A percentile compares a stretch with the other conserved stretches of the same genome.
phyloP scores from a whole-genome alignment of 2,113 vertebrate genomes.

The Chamaea fasciata region DNA sequence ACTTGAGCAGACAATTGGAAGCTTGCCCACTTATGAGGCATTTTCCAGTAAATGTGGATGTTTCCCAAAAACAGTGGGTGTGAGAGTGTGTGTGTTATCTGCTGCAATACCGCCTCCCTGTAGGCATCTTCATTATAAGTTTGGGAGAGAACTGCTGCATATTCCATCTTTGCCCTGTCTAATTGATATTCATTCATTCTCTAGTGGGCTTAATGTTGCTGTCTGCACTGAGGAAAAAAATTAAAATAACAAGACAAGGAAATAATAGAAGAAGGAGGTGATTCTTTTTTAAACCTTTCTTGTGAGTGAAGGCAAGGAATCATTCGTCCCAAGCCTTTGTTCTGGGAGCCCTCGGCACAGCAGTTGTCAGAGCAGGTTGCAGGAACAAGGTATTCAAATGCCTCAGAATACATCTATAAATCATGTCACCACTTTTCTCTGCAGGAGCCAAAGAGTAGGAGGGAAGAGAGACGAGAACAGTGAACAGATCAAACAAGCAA shows the following conservation, averaged over 20 bases:
- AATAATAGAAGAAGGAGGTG: not conserved
- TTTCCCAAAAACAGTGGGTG: not conserved
- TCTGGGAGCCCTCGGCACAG: not conserved
- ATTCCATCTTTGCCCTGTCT: not conserved
- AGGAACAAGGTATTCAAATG: not conserved
- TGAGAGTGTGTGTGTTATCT: not conserved
- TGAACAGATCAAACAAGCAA: not conserved
- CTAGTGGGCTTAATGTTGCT: not conserved
- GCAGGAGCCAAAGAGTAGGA: not conserved
- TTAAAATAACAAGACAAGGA: conserved; percentile 22
- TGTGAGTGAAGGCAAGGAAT: not conserved
- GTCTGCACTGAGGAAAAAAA: not conserved
- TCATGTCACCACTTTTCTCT: conserved; percentile 8
- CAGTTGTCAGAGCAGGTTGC: not conserved
- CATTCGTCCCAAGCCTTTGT: not conserved
- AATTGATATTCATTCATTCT: conserved; percentile 20
- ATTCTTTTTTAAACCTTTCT: conserved; percentile 15
- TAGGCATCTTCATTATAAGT: not conserved
- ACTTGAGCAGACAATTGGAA: not conserved
- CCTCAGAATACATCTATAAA: not conserved
- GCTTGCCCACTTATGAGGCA: not conserved
- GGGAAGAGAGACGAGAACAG: not conserved
- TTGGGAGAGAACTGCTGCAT: not conserved
- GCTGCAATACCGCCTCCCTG: not conserved
- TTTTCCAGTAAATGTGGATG: not conserved